Conservation (phyloP, 2,797 vertebrate species). For the Tragopan temminckii region DNA sequence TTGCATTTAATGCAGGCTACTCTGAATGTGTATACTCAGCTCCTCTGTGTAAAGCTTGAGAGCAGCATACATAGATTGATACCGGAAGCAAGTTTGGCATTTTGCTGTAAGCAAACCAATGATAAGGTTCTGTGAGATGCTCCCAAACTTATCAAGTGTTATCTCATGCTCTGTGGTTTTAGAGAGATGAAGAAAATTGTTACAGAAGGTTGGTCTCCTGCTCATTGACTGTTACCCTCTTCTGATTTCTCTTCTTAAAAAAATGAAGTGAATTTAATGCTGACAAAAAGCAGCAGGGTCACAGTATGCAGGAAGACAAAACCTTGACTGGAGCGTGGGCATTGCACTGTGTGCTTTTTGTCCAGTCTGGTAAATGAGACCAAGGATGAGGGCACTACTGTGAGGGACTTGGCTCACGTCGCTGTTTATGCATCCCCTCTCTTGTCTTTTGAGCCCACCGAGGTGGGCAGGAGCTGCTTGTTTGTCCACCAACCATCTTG, state of each 20-base stretch:
- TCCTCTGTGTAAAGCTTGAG: conserved; percentile 32
- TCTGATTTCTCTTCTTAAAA: conserved; percentile 6
- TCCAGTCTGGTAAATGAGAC: background rate
- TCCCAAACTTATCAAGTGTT: background rate
- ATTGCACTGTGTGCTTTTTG: background rate
- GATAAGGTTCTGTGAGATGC: conserved; percentile 3
- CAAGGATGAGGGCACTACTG: background rate
- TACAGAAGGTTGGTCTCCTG: background rate
- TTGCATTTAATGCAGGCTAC: conserved; percentile 60
- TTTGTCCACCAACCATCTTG: background rate
- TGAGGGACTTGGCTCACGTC: background rate
- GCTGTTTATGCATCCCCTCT: background rate
- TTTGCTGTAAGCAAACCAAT: conserved; percentile 29
- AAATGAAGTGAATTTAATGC: background rate
- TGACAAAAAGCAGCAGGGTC: conserved; percentile 16
- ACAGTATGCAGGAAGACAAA: background rate
- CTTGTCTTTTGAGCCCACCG: background rate
- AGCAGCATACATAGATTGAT: conserved; percentile 33
- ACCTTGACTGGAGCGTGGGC: background rate
- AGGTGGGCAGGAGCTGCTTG: background rate
- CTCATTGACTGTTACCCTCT: conserved; percentile 11
- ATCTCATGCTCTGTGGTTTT: conserved; percentile 6
- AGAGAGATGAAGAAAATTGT: background rate
- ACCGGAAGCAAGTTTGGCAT: background rate
- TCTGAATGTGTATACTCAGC: conserved; percentile 22